Percentiles rank a stretch among this genome's conserved stretches.
phyloP scores from a whole-genome alignment of 2,113 vertebrate species.

The Pica pica region DNA sequence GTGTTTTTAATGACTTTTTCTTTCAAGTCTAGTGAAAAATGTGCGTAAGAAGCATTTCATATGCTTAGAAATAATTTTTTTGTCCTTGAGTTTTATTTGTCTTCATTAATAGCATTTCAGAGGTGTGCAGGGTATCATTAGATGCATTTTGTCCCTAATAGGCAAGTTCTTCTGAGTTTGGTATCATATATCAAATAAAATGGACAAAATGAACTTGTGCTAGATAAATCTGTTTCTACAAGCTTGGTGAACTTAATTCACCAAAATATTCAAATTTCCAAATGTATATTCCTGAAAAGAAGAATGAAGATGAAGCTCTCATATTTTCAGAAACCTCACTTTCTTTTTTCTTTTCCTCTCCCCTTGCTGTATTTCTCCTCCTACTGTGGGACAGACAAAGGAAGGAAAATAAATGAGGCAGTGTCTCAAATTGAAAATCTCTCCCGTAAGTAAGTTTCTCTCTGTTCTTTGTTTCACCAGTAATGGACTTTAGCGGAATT shows the following conservation, averaged over 20 bases:
- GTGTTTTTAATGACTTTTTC: not conserved
- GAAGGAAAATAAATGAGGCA: slow-evolving; percentile 2
- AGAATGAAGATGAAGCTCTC: not conserved
- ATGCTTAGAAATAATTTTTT: not conserved
- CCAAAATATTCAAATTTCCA: not conserved
- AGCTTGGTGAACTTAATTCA: not conserved
- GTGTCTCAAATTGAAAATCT: not conserved
- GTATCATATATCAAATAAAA: not conserved
- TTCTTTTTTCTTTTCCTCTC: not conserved
- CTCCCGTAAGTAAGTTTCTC: not conserved
- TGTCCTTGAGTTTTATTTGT: not conserved
- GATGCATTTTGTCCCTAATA: not conserved
- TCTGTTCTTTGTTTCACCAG: not conserved
- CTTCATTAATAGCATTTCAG: not conserved
- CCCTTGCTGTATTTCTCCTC: not conserved
- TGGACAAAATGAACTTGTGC: not conserved
- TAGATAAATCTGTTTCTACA: not conserved
- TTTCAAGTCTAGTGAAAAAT: slow-evolving; percentile 21
- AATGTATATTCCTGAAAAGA: not conserved
- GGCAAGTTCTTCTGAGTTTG: not conserved
- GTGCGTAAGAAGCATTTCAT: not conserved
- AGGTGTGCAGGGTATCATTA: not conserved
- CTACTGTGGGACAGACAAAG: not conserved
- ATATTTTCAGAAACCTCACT: not conserved
- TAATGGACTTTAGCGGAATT: slow-evolving; percentile 10